phyloP scores from a whole-genome alignment of 2,888 invertebrate genomes.

The Melieria crassipennis region DNA sequence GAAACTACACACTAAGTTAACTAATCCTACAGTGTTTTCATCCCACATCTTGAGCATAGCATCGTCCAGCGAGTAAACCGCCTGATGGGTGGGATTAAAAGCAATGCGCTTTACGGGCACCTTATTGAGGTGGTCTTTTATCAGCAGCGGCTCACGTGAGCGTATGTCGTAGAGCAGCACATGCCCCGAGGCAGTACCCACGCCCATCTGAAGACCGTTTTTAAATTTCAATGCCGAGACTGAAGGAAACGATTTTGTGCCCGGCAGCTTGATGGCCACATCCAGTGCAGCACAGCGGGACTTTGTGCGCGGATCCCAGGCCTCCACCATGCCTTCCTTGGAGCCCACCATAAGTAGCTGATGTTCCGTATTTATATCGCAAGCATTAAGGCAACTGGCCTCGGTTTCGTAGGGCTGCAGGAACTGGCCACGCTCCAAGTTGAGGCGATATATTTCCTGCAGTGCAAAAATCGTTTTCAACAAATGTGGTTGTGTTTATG shows the following conservation, averaged over 20 bases:
- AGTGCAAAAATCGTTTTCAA: conserved; percentile 14
- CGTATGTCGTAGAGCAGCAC: conserved; percentile 94
- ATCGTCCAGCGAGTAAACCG: conserved; percentile 89
- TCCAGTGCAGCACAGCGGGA: conserved; percentile 83
- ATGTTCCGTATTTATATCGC: conserved; percentile 88
- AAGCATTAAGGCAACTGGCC: conserved; percentile 81
- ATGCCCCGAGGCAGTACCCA: conserved; percentile 95
- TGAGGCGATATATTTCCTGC: conserved; percentile 93
- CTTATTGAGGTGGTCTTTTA: conserved; percentile 96
- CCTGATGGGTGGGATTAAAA: conserved; percentile 82
- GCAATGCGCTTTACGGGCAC: conserved; percentile 88
- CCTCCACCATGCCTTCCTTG: conserved; percentile 91
- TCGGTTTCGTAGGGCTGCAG: conserved; percentile 83
- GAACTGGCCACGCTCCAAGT: conserved; percentile 95
- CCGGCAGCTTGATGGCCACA: conserved; percentile 76
- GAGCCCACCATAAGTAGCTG: conserved; percentile 88
- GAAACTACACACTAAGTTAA: neutral
- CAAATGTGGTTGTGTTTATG: neutral
- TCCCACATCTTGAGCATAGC: conserved; percentile 93
- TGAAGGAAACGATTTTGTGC: conserved; percentile 67
- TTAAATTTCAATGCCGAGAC: conserved; percentile 80
- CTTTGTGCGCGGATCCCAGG: conserved; percentile 93
- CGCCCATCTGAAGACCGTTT: conserved; percentile 80
- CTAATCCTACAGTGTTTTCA: conserved; percentile 76
- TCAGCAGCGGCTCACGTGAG: conserved; percentile 84